Conservation (phyloP, 2,888 invertebrate genomes). For the Unio pictorum region DNA sequence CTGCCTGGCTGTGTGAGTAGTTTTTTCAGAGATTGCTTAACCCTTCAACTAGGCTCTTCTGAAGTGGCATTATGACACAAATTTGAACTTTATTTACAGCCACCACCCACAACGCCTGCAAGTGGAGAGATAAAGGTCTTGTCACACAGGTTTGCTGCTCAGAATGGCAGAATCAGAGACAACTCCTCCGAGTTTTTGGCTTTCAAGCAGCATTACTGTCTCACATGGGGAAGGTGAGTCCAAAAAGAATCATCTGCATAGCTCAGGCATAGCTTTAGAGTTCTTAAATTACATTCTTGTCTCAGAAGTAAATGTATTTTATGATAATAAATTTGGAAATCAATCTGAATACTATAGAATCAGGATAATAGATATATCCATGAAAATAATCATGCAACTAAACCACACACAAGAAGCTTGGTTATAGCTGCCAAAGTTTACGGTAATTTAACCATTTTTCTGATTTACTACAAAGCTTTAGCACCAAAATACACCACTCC, state of each 20-base stretch:
- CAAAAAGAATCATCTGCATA: background rate
- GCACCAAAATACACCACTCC: too few species aligned
- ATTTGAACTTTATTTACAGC: slow-evolving; percentile 47
- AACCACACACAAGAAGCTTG: too few species aligned
- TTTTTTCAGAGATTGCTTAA: too few species aligned
- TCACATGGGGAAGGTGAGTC: slow-evolving; percentile 68
- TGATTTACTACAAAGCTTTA: too few species aligned
- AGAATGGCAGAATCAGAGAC: slow-evolving; percentile 65
- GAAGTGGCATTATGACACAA: slow-evolving; percentile 1
- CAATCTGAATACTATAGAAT: too few species aligned
- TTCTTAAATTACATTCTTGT: background rate
- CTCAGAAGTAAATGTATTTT: background rate
- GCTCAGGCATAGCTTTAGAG: background rate
- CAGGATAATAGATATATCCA: too few species aligned
- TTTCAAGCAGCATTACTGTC: slow-evolving; percentile 69
- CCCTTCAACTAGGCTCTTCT: background rate
- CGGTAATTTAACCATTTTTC: too few species aligned
- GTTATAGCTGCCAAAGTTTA: too few species aligned
- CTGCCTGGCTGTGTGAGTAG: too few species aligned
- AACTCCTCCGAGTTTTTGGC: slow-evolving; percentile 64
- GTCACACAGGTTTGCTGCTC: slow-evolving; percentile 66
- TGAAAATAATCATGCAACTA: too few species aligned
- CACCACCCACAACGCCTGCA: slow-evolving; percentile 70
- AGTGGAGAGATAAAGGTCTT: slow-evolving; percentile 61
- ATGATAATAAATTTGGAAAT: background rate